A percentile compares a stretch with the other conserved stretches of the same genome.
Evolutionary conservation across 53 echinoderm and acorn worm genomes (phyloP).

Genomic region (Antedon mediterranea): DNA sequence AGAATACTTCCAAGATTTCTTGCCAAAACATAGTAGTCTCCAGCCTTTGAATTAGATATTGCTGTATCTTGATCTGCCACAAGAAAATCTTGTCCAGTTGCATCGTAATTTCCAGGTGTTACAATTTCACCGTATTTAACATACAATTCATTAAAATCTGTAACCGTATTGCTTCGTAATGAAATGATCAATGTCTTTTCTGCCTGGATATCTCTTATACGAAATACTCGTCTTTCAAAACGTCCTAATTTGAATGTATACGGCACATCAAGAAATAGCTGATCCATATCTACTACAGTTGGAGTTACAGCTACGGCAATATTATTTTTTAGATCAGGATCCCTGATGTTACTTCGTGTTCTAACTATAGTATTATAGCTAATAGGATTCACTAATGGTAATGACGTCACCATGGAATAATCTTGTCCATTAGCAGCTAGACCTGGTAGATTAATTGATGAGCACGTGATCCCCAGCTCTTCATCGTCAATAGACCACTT

Average conservation of each 20-base stretch:
- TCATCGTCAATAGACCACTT: conserved; percentile 11
- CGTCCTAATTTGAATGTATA: background rate
- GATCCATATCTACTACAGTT: conserved; percentile 7
- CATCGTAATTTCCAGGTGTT: conserved; percentile 8
- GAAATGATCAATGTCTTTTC: conserved; percentile 8
- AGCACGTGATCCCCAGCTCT: conserved; percentile 8
- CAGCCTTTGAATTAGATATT: conserved; percentile 9
- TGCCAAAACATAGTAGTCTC: conserved; percentile 9
- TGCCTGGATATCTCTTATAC: background rate
- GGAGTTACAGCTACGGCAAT: conserved; percentile 4
- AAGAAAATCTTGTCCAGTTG: conserved; percentile 5
- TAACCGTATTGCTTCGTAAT: conserved; percentile 5
- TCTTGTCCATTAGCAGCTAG: background rate
- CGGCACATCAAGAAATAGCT: background rate
- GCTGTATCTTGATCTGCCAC: conserved; percentile 7
- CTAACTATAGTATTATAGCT: conserved; percentile 6
- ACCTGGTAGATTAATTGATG: background rate
- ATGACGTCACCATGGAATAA: conserved; percentile 1
- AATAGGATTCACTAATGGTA: conserved; percentile 5
- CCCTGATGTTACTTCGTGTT: conserved; percentile 14
- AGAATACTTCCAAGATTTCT: conserved; percentile 1
- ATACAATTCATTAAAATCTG: conserved; percentile 15
- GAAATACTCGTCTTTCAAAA: conserved; percentile 5
- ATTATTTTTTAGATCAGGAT: conserved; percentile 7
- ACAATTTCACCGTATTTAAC: conserved; percentile 10